Base-by-base conservation (phyloP, 2,113 vertebrate genomes). In the Leuciscus idus region DNA sequence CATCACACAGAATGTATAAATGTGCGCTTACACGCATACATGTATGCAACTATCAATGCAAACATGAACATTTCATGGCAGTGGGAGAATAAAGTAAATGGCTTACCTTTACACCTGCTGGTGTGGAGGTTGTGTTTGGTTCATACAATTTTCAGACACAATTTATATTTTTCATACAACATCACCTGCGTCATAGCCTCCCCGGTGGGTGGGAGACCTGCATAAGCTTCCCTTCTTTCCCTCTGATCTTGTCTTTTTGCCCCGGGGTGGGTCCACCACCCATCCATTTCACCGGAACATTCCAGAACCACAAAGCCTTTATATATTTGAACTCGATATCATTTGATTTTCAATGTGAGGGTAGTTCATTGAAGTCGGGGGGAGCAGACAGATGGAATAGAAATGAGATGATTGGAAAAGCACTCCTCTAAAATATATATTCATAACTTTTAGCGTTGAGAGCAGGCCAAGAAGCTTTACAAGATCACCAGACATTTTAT, bases 141-240 rank as follows among this genome's bases (percentile, higher is more conserved):
- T 12, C 21, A 43, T 9, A 36, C 21, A 62, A 28, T 7, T 46
- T 52, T 81, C 43, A 66, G 76, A 36, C 48, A 82, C 36, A 77
- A n/a, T n/a, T 21, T n/a, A 5, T 39, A 36, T 82, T 36, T 68
- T 73, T 84, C 84, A 74, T 85, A 79, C 73, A 70, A 52, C 28
- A 11, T 48, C 4, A 74, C 50, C 73, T 89, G 84, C 88, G 88
- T 89, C 88, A 89, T 33, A 62, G 19, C 26, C 70, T 50, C 84
- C 88, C 73, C 66, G 50, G 84, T 73, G 85, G 84, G 86, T 80
- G 7, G 39, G 52, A 74, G 77, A 80, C 57, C 52, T 73, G 48
- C 61, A 55, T 66, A 76, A 72, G 64, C 50, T 28, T 66, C n/a
- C 66, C 55, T 11, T 81, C 39, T 26, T 81, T 48, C 76, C n/a